Evolutionary conservation across 2,797 vertebrate genomes (phyloP).

Genomic region (Tragelaphus oryx): DNA sequence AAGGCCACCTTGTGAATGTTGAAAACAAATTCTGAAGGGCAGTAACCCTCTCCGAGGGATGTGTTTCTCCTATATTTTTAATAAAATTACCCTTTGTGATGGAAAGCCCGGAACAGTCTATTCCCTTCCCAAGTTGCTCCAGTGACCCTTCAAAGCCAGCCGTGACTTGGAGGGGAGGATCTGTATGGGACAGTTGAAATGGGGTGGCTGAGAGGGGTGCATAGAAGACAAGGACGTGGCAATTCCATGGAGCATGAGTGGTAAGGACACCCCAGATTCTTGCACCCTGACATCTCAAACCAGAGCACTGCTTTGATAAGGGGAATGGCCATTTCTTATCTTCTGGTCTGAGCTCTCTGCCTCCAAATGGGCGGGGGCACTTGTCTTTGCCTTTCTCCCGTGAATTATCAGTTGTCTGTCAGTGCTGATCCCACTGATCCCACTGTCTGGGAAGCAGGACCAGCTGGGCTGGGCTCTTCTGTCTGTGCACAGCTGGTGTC

Average conservation of each 20-base stretch:
- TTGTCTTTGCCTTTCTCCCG: neutral
- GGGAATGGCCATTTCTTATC: neutral
- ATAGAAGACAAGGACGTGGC: neutral
- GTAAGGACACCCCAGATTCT: too few species aligned
- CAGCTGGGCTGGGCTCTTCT: neutral
- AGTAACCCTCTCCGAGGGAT: rapidly evolving
- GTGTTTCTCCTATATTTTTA: neutral
- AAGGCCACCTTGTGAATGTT: neutral
- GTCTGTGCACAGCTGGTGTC: neutral
- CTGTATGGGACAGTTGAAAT: neutral
- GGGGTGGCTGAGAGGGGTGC: neutral
- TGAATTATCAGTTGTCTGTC: neutral
- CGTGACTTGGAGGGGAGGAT: neutral
- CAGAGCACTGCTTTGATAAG: rapidly evolving
- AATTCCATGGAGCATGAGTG: rapidly evolving
- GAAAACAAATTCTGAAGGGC: neutral
- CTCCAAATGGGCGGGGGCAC: rapidly evolving
- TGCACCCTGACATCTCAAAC: neutral
- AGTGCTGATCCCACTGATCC: too few species aligned
- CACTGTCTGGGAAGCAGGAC: neutral
- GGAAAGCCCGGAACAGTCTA: rapidly evolving
- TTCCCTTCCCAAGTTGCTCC: neutral
- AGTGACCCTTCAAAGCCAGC: rapidly evolving
- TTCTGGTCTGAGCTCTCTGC: neutral
- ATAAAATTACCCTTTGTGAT: neutral